Base-by-base conservation (phyloP, 2,797 vertebrate genomes). In the Eulemur mongoz region DNA sequence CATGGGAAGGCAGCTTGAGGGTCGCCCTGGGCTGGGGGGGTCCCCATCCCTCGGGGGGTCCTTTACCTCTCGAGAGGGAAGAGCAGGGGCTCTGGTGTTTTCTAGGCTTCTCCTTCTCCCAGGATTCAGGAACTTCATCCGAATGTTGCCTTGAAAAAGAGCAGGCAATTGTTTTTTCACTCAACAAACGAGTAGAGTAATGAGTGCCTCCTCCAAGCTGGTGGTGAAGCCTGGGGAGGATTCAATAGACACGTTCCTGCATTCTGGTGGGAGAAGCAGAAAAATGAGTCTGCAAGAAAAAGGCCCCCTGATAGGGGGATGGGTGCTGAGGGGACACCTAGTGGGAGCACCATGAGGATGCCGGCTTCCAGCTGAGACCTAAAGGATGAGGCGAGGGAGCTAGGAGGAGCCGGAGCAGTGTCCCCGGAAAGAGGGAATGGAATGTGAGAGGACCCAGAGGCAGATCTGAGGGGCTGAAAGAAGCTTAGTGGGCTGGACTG, bases 161-260 rank as follows among this genome's bases (percentile, higher is more conserved):
- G 57, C 1, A 69, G 43, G 27, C 75, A 30, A 45, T 48, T 63
- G 1, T 65, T 94, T 85, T 59, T 20, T 32, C 32, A 67, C 50
- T 89, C 45, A 87, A 40, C 70, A 76, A 83, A 67, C 43, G 35
- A 27, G 38, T 38, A 38, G 38, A 38, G 38, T 57, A 52, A 22
- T n/a, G 82, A 73, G 40, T 3, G 32, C 18, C 27, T 88, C 23
- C 40, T 70, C 27, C 38, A 57, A 35, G 69, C 50, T n/a, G 45
- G n/a, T n/a, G 72, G 38, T 13, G 9, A 69, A 13, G 43, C 3
- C n/a, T 9, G 9, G 7, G 27, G 15, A 65, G 35, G 85, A 38
- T 11, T 20, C 40, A 0, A 22, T 22, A 90, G 78, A 54, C 4
- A 3, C 0, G 20, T 38, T 35, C 14, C 18, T 30, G 8, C 7